Evolutionary conservation across 2,888 invertebrate species (phyloP), one percentile per base, ranked within the genome.

Genomic region (Thecophora atra): DNA sequence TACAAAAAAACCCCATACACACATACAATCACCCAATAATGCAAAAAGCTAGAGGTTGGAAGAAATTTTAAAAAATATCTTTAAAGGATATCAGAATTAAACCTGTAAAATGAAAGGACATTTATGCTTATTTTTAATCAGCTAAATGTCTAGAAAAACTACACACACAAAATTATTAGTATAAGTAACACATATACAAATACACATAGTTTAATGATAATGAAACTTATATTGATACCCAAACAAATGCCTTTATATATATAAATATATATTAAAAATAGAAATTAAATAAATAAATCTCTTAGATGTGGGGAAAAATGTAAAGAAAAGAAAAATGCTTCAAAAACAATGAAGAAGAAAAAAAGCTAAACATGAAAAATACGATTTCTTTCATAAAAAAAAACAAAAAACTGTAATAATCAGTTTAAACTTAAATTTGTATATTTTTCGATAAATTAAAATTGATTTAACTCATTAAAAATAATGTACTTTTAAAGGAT

Each of bases 161-260:
- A 44, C 44, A 44, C 44, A 44, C 44, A 44, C 44, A 44, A n/a
- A n/a, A n/a, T n/a, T n/a, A n/a, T n/a, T n/a, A n/a, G n/a, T n/a
- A n/a, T n/a, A 37, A 37, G 11, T 8, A 37, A 37, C 6, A 37
- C 1, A 37, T 11, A 37, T 11, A 37, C 37, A 37, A 6, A 37
- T 37, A 37, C 37, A 2, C 37, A 37, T 2, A 8, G 37, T n/a
- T n/a, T n/a, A n/a, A n/a, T n/a, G n/a, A n/a, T n/a, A 37, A 2
- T 8, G 7, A 37, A 37, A 37, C 11, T 37, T 6, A 37, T 37
- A 37, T 37, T 37, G 37, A 37, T 56, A 56, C 56, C 56, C 56
- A 56, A 56, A 54, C 21, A 56, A 21, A 26, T 26, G 21, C 37
- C 21, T 63, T 63, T 63, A 42, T 30, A 42, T 21, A 37, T 30